A percentile compares a stretch with the other conserved stretches of the same genome.
Evolutionary conservation across 2,888 invertebrate genomes (phyloP).

Genomic region (Camponotus fellah): DNA sequence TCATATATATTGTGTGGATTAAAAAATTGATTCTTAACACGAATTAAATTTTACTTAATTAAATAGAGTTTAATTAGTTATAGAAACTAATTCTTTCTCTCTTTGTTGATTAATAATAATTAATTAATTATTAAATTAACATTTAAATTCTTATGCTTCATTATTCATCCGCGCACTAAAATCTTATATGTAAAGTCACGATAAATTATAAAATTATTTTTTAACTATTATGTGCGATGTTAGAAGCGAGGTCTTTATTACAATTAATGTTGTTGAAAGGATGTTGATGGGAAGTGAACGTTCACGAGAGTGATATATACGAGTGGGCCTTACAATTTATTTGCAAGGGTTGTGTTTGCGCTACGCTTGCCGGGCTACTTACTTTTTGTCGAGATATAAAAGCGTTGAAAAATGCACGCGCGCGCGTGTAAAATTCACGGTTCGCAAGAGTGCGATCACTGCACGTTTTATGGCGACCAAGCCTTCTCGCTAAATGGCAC

Average conservation of each 20-base stretch:
- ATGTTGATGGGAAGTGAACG: background rate
- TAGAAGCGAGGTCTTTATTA: constrained; percentile 24
- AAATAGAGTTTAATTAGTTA: background rate
- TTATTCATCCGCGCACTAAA: background rate
- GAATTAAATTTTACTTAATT: constrained; percentile 4
- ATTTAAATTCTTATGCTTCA: background rate
- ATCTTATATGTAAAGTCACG: background rate
- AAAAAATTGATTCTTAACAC: background rate
- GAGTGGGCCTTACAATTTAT: constrained; percentile 36
- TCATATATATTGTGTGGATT: background rate
- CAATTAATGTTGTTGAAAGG: constrained; percentile 4
- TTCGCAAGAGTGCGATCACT: constrained; percentile 22
- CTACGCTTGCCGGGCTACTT: background rate
- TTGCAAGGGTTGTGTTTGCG: constrained; percentile 3
- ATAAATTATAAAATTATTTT: background rate
- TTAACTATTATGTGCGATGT: background rate
- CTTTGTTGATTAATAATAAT: background rate
- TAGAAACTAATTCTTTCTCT: background rate
- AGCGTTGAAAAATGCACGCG: constrained; percentile 29
- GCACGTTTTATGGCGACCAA: constrained; percentile 37
- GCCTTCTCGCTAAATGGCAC: constrained; percentile 14
- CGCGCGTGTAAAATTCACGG: constrained; percentile 19
- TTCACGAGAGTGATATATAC: constrained; percentile 6
- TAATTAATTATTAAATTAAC: background rate
- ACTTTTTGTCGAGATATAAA: constrained; percentile 40